Percentiles rank a stretch among this genome's conserved stretches.
These are phyloP conservation scores for Dromococcyx pavoninus DNA, from an alignment of 2,797 vertebrate species.

Conservation along the genomic window DNA sequence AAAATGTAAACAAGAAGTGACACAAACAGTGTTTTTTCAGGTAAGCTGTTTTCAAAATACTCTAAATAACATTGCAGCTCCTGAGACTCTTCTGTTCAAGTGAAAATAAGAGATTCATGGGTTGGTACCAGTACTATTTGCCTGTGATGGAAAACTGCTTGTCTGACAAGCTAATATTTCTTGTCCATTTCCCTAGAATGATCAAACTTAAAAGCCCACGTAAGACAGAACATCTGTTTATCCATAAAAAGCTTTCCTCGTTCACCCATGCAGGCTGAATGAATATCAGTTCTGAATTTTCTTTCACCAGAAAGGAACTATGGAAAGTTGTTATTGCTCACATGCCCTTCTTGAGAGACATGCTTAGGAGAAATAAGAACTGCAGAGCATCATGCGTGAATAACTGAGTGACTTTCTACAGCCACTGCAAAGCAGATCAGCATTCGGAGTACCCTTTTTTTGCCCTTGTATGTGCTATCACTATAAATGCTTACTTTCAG, in stretches of 20 bases:
- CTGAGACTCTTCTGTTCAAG: background rate
- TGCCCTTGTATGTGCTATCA: background rate
- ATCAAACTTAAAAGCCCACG: background rate
- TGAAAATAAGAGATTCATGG: background rate
- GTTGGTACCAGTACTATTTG: background rate
- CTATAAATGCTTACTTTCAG: background rate
- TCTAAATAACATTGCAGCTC: background rate
- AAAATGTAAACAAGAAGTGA: background rate
- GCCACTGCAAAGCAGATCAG: background rate
- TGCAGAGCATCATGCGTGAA: fast-evolving
- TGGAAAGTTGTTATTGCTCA: background rate
- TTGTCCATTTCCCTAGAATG: background rate
- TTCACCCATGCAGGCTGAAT: background rate
- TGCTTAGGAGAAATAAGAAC: background rate
- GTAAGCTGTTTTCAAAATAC: background rate
- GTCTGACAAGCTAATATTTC: background rate
- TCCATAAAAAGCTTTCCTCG: background rate
- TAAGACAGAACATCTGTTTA: background rate
- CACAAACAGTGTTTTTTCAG: background rate
- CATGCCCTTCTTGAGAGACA: background rate
- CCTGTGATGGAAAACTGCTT: background rate
- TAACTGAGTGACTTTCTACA: background rate
- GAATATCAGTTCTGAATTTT: constrained; percentile 1
- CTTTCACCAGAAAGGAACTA: background rate
- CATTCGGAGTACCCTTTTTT: background rate